phyloP scores from a whole-genome alignment of 2,113 vertebrate genomes.

The Coptodon rendalli region DNA sequence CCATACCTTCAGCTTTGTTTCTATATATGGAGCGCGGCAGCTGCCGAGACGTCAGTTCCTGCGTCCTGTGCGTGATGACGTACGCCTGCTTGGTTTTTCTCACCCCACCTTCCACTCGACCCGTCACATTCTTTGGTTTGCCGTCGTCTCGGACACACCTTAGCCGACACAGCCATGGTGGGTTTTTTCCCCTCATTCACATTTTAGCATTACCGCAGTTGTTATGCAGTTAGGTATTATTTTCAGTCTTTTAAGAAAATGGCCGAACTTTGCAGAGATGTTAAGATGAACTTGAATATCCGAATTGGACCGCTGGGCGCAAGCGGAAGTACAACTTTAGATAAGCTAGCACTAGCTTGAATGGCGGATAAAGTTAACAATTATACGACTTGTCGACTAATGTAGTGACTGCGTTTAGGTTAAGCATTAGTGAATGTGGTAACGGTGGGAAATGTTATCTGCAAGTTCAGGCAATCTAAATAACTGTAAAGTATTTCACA shows the following conservation, averaged over 20 bases:
- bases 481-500: neutral
- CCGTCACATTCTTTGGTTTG: conserved; percentile 44
- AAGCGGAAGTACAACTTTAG: conserved; percentile 62
- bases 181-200: conserved; percentile 8
- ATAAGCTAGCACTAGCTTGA: conserved; percentile 45
- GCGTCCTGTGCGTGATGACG: conserved; percentile 45
- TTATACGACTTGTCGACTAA: neutral
- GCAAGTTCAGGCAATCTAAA: neutral
- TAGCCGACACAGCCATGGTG: conserved; percentile 51
- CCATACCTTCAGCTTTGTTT: neutral
- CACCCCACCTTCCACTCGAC: neutral
- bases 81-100: neutral
- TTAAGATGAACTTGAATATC: neutral
- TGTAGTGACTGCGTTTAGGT: rapidly evolving
- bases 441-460: rapidly evolving
- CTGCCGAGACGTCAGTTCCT: neutral
- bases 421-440: neutral
- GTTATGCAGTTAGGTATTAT: neutral
- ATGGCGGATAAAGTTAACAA: neutral
- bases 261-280: neutral
- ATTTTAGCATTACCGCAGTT: neutral
- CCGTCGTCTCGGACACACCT: conserved; percentile 46
- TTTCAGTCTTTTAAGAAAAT: neutral
- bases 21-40: conserved; percentile 46
- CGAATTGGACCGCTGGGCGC: neutral